Evolutionary conservation across 2,888 invertebrate species (phyloP), one percentile per base, ranked within the genome.

Genomic region (Peribatodes rhomboidaria): DNA sequence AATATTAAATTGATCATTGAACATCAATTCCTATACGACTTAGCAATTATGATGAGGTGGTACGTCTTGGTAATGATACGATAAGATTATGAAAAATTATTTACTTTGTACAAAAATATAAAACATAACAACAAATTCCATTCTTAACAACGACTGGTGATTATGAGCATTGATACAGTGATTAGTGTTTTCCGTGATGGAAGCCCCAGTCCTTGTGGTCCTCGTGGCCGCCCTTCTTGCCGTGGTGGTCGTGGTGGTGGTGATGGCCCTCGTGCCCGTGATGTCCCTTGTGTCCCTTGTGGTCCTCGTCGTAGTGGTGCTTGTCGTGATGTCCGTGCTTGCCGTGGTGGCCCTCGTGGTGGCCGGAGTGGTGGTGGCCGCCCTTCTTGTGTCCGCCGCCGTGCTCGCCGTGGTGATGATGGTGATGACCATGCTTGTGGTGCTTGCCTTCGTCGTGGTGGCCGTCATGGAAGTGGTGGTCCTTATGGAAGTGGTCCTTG

Each of bases 381-480:
- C 97, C 97, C 93, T 97, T 97, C 92, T 97, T 96, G 89, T 97
- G 96, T 72, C 95, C 95, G 22, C 96, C 97, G 66, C 95, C 95
- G 75, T 97, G 95, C 80, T 95, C 94, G 74, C 95, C 95, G 64
- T 95, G 96, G 79, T 97, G 96, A 61, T 95, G 95, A 83, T 97
- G 96, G 82, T 96, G 95, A 78, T 96, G 95, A 8, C 95, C 96
- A 78, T 96, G 95, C 82, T 97, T 97, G 85, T 96, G 95, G 85
- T 97, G 97, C 79, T 97, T 96, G 64, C 97, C 97, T 47, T 96
- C 96, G 80, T 97, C 95, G 86, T 97, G 96, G 82, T 95, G 95
- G 78, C 97, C 97, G 81, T 97, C 97, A 84, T 97, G 97, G 94
- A 97, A 97, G 93, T 97, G 97, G 83, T 97, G 97, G 80, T 97